phyloP scores from a whole-genome alignment of 2,113 vertebrate genomes.

The Xiphias gladius region DNA sequence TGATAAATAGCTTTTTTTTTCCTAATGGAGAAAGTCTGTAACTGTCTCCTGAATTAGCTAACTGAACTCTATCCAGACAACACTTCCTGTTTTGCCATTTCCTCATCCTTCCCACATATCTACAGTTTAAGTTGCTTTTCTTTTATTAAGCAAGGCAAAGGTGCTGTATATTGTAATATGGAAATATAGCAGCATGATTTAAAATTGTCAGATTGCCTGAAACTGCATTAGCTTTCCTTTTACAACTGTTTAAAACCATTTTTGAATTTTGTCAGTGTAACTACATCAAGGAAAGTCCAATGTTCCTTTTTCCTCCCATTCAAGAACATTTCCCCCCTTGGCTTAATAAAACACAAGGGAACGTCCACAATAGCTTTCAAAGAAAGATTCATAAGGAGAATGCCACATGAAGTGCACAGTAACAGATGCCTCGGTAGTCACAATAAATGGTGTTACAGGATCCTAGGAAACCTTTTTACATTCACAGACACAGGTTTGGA shows the following conservation, averaged over 20 bases:
- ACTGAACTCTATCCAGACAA: constrained; percentile 19
- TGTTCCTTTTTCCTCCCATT: constrained; percentile 21
- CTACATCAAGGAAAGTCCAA: not conserved
- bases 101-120: constrained; percentile 2
- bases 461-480: not conserved
- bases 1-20: not conserved
- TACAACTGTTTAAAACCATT: not conserved
- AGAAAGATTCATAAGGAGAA: not conserved
- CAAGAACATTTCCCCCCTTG: not conserved
- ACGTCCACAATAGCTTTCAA: constrained; percentile 6
- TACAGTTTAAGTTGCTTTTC: not conserved
- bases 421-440: not conserved
- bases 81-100: constrained; percentile 45
- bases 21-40: not conserved
- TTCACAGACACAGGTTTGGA: not conserved
- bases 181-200: not conserved
- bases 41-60: not conserved
- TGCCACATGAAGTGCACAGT: not conserved
- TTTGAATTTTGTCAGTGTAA: not conserved
- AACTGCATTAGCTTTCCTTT: not conserved
- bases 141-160: constrained; percentile 1
- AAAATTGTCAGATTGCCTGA: not conserved
- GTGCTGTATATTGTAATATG: not conserved
- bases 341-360: not conserved
- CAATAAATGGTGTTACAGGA: constrained; percentile 12